Conservation (phyloP, 30 jellyfish, hydroid and myxozoan species). For the Hydractinia symbiolongicarpus region DNA sequence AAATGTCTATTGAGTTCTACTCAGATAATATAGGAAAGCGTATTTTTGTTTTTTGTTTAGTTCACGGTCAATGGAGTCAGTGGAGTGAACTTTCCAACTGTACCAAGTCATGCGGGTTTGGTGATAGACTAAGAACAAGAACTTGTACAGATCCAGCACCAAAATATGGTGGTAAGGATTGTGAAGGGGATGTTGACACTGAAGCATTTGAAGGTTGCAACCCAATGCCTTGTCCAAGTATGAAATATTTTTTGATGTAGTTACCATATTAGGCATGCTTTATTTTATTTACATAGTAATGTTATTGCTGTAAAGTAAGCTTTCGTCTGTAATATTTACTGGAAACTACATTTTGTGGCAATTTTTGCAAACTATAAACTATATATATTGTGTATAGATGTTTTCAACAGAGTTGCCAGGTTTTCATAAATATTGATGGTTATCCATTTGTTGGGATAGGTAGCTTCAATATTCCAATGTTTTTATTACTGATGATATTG, state of each 20-base stretch:
- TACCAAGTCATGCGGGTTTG: background rate
- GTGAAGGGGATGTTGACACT: background rate
- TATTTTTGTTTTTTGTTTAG: background rate
- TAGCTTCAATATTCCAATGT: too few species aligned
- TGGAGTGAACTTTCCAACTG: slow-evolving; percentile 8
- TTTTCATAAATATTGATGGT: too few species aligned
- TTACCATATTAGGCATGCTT: too few species aligned
- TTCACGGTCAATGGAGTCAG: slow-evolving; percentile 4
- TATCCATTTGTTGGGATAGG: too few species aligned
- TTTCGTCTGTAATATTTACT: too few species aligned
- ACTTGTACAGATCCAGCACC: slow-evolving; percentile 1
- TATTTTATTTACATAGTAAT: too few species aligned
- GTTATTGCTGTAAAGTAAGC: too few species aligned
- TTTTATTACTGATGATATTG: too few species aligned
- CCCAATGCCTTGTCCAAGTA: background rate
- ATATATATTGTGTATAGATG: too few species aligned
- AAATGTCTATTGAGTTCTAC: background rate
- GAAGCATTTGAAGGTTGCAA: background rate
- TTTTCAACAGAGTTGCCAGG: too few species aligned
- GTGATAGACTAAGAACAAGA: background rate
- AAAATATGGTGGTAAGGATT: background rate
- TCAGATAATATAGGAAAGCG: background rate
- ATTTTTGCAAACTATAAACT: too few species aligned
- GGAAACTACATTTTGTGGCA: too few species aligned
- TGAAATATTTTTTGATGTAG: background rate